A percentile compares a stretch with the other conserved stretches of the same genome.
Conservation (phyloP, 2,888 invertebrate genomes). For the Trichopria drosophilae region DNA sequence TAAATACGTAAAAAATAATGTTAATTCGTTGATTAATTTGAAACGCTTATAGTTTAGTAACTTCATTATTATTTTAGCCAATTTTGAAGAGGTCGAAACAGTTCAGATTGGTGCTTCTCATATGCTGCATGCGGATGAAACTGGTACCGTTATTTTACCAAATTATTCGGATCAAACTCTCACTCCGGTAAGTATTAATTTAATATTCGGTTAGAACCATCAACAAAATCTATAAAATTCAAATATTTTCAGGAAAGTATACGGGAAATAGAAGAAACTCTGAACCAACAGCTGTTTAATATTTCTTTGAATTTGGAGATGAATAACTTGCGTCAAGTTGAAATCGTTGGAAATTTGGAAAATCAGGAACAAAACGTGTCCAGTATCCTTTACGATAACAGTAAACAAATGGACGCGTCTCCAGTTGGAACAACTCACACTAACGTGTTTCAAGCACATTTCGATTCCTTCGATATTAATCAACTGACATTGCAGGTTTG, state of each 20-base stretch:
- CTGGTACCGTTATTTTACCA: conserved; percentile 54
- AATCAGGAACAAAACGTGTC: conserved; percentile 42
- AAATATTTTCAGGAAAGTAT: conserved; percentile 51
- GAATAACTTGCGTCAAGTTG: conserved; percentile 35
- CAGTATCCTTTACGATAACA: conserved; percentile 49
- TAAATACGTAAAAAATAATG: too few species aligned
- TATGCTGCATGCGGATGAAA: conserved; percentile 54
- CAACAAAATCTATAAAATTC: background rate
- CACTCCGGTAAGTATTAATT: conserved; percentile 48
- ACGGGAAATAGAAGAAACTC: conserved; percentile 56
- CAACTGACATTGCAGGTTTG: conserved; percentile 47
- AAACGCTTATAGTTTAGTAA: too few species aligned
- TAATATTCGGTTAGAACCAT: too few species aligned
- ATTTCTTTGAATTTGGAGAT: conserved; percentile 49
- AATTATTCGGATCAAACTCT: conserved; percentile 52
- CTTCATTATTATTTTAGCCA: too few species aligned
- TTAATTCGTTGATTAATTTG: too few species aligned
- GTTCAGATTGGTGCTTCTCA: conserved; percentile 44
- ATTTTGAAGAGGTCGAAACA: too few species aligned
- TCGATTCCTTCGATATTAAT: conserved; percentile 50
- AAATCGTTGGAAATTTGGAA: conserved; percentile 35
- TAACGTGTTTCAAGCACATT: conserved; percentile 45
- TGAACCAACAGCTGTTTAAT: conserved; percentile 55
- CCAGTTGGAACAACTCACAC: conserved; percentile 33
- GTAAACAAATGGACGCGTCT: conserved; percentile 40